Percentiles rank a stretch among this genome's conserved stretches.
These are phyloP conservation scores for Carassius auratus DNA, from an alignment of 2,113 vertebrate genomes.

Conservation along the genomic window DNA sequence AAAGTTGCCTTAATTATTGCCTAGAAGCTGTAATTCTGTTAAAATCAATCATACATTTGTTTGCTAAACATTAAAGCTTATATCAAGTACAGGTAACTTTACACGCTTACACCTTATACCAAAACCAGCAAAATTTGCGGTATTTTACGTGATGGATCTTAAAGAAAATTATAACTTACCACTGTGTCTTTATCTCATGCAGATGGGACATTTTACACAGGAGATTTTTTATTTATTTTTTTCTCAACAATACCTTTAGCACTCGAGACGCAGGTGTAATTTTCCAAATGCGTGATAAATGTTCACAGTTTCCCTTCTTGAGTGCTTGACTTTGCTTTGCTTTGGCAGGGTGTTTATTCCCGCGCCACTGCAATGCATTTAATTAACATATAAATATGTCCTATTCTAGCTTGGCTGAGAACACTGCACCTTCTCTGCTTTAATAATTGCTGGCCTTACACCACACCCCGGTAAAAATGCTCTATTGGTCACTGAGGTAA, in stretches of 20 bases:
- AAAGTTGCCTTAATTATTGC: background rate
- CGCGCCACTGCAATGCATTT: slow-evolving; percentile 46
- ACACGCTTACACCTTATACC: too few relatives aligned
- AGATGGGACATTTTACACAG: slow-evolving; percentile 49
- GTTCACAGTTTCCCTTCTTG: slow-evolving; percentile 24
- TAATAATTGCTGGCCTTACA: slow-evolving; percentile 56
- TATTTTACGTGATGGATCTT: background rate
- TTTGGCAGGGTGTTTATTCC: slow-evolving; percentile 32
- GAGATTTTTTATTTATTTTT: background rate
- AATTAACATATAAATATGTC: slow-evolving; percentile 57
- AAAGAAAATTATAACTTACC: background rate
- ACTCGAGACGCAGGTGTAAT: background rate
- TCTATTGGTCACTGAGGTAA: slow-evolving; percentile 57
- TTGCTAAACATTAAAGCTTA: background rate
- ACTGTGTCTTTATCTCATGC: background rate
- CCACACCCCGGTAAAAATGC: slow-evolving; percentile 52
- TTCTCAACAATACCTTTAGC: slow-evolving; percentile 23
- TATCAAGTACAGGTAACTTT: background rate
- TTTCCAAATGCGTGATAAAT: slow-evolving; percentile 27
- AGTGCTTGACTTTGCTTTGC: background rate
- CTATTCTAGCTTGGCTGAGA: slow-evolving; percentile 49
- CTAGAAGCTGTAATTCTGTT: background rate
- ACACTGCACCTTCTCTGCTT: slow-evolving; percentile 42
- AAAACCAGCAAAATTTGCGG: background rate
- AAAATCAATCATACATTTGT: background rate